Conservation (phyloP, 2,888 invertebrate species). For the Diarsia mendica region DNA sequence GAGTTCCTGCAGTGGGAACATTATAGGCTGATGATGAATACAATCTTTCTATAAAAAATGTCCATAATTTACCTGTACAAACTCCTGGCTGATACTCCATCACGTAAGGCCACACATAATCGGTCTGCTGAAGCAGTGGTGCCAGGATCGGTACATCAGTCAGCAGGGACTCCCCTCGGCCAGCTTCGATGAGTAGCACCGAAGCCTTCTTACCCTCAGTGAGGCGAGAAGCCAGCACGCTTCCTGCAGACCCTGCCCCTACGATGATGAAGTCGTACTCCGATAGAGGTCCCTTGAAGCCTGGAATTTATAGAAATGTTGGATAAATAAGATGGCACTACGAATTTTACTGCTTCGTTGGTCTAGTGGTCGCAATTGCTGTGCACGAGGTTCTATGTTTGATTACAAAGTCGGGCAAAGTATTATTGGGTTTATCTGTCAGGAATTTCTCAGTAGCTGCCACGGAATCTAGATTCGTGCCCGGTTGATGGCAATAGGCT, state of each 20-base stretch:
- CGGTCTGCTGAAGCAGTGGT: constrained; percentile 82
- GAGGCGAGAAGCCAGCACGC: constrained; percentile 87
- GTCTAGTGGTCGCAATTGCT: too few relatives aligned
- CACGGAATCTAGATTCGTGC: too few relatives aligned
- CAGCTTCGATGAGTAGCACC: constrained; percentile 88
- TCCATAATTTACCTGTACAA: constrained; percentile 81
- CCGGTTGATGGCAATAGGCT: too few relatives aligned
- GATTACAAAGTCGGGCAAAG: too few relatives aligned
- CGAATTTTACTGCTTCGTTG: too few relatives aligned
- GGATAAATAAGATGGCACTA: background rate
- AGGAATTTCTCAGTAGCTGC: too few relatives aligned
- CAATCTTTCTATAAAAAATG: background rate
- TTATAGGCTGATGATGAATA: too few relatives aligned
- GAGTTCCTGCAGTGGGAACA: too few relatives aligned
- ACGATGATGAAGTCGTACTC: constrained; percentile 88
- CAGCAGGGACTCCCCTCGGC: constrained; percentile 83
- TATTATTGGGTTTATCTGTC: too few relatives aligned
- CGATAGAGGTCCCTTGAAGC: constrained; percentile 80
- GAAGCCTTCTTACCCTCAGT: constrained; percentile 85
- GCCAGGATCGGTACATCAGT: constrained; percentile 86
- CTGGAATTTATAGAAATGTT: constrained; percentile 69
- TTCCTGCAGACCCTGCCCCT: constrained; percentile 90
- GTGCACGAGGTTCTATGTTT: too few relatives aligned
- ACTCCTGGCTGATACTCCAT: constrained; percentile 90
- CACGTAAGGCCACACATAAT: constrained; percentile 88